Percentiles rank a stretch among this genome's conserved stretches.
Conservation (phyloP, 2,797 vertebrate species). For the Argya squamiceps region DNA sequence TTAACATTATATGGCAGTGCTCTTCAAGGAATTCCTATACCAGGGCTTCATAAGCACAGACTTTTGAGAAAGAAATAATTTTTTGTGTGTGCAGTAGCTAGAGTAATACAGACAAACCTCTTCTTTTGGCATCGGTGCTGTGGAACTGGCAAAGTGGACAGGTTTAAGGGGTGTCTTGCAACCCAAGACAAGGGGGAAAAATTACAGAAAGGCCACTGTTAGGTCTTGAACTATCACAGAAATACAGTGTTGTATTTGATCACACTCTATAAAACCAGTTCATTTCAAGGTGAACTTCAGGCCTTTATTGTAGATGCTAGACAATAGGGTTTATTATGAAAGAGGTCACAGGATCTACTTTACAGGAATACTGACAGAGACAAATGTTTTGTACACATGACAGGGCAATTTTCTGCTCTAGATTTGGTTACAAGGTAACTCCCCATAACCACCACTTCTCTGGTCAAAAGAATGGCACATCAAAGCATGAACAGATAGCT, state of each 20-base stretch:
- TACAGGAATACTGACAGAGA: conserved; percentile 61
- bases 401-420: conserved; percentile 68
- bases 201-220: not conserved
- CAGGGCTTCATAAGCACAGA: not conserved
- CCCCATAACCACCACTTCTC: conserved; percentile 16
- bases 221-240: not conserved
- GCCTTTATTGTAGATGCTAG: conserved; percentile 54
- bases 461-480: conserved; percentile 51
- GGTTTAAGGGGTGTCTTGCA: not conserved
- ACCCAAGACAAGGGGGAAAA: not conserved
- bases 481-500: conserved; percentile 48
- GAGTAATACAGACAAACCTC: not conserved
- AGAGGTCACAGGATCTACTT: conserved; percentile 65
- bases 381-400: conserved; percentile 68
- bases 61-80: not conserved
- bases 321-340: conserved; percentile 62
- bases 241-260: conserved; percentile 40
- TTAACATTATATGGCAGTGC: not conserved
- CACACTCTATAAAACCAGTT: conserved; percentile 42
- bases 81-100: not conserved
- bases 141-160: not conserved
- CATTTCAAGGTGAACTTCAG: conserved; percentile 62
- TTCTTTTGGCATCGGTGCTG: not conserved
- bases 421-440: conserved; percentile 66
- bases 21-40: not conserved